phyloP scores from a whole-genome alignment of 2,888 invertebrate genomes.

The Pogonocherus hispidulus region DNA sequence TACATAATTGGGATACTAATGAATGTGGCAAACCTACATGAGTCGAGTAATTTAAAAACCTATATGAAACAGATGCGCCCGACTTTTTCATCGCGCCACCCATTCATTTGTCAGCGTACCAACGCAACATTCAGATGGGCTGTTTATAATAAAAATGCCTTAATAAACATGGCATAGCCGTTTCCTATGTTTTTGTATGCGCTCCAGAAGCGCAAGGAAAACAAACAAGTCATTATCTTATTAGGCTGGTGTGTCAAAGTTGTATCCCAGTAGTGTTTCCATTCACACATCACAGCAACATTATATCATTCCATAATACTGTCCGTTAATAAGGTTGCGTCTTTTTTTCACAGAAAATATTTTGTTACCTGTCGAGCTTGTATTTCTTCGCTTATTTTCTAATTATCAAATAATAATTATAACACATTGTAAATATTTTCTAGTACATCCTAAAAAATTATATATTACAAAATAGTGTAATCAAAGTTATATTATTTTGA shows the following conservation, averaged over 20 bases:
- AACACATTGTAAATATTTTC: no score
- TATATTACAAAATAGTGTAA: no score
- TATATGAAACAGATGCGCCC: slow-evolving; percentile 27
- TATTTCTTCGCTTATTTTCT: no score
- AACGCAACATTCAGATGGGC: slow-evolving; percentile 21
- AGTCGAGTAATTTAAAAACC: slow-evolving; percentile 5
- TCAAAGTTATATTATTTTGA: no score
- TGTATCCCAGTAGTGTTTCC: not conserved
- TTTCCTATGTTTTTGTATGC: slow-evolving; percentile 25
- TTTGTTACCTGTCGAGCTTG: no score
- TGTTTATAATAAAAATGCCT: slow-evolving; percentile 32
- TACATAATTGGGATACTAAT: no score
- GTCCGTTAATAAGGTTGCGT: no score
- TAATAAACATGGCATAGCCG: slow-evolving; percentile 21
- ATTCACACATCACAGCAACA: no score
- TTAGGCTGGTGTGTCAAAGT: slow-evolving; percentile 6
- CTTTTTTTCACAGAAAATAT: no score
- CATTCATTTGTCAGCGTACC: slow-evolving; percentile 30
- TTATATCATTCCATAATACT: no score
- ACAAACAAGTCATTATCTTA: slow-evolving; percentile 22
- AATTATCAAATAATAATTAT: no score
- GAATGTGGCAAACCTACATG: not conserved
- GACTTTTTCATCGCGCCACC: slow-evolving; percentile 19
- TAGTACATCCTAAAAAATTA: no score
- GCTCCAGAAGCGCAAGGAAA: slow-evolving; percentile 2